Evolutionary conservation across 2,888 invertebrate species (phyloP), one percentile per base, ranked within the genome.

Genomic region (Parnassius glacialis): DNA sequence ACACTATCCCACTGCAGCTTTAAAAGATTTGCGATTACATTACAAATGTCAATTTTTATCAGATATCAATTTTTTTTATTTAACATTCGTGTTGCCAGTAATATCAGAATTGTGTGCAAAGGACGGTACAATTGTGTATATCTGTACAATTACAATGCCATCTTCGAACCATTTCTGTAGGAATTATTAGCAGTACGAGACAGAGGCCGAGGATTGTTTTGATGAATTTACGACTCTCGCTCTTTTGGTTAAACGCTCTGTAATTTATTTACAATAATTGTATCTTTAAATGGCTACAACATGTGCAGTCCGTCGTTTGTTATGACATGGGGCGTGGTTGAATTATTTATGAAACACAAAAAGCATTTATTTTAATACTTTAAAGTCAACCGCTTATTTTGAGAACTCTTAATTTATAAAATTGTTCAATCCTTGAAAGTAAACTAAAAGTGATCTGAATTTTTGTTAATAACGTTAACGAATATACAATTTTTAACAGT

Each of bases 181-280:
- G 43, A 55, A 59, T 16, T 56, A 55, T 57, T 42, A 50, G 50
- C 52, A 63, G 59, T 64, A 50, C 47, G 9, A 11, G 9, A 61
- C 51, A 56, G 52, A 61, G 61, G 61, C 42, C 54, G 56, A n/a
- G 59, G 25, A 48, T 57, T 52, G 55, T 63, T 64, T 59, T 58
- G 63, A 64, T 64, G 45, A 59, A 64, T 64, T 63, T 64, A 64
- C 55, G 57, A 59, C 59, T 48, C 52, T 57, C 56, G 41, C 20
- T 25, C 51, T 59, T 64, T 56, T 64, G 52, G 52, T 64, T 64
- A 64, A 64, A 64, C 43, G 52, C 62, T 68, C 64, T 64, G 65
- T 67, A 67, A 69, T 70, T 71, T 70, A 65, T 63, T 66, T 53
- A 67, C 53, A 70, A 72, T 70, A 69, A 70, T 65, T 64, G 67